Evolutionary conservation across 2,113 vertebrate genomes (phyloP), one percentile per base, ranked within the genome.

Genomic region (Ranitomeya imitator): DNA sequence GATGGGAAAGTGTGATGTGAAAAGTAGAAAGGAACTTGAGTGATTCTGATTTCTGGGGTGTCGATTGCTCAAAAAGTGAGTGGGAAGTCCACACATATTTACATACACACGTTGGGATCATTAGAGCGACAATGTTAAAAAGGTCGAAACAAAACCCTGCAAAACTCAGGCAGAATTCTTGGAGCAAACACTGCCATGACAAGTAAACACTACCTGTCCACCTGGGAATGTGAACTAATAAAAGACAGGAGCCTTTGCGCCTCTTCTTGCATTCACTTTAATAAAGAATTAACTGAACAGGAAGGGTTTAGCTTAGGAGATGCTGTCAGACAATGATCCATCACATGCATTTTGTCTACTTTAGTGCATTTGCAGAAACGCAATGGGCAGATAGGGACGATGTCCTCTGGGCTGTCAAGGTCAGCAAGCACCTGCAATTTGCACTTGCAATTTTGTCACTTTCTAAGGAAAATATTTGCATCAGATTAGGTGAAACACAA

Each of bases 131-230:
- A 37, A 85, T 76, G 71, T 18, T 61, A 73, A 85, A 74, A 55
- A 55, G 51, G 26, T 26, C 60, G 10, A 91, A 91, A 91, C 90
- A 63, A 82, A 31, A 31, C 59, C 31, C 57, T 67, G 91, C 91
- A 91, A 77, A 92, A 90, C 89, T 91, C 93, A 92, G 87, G 91
- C 91, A 90, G 89, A 93, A 92, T 93, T 93, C 91, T 91, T 90
- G 91, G 91, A 91, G 91, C 92, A 91, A 92, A 92, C 92, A 91
- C 90, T 92, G 93, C 90, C 91, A 88, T 92, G 90, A 91, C 91
- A 92, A 91, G 92, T 91, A 90, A 92, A 92, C 91, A 90, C 91
- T 92, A 89, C 91, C 37, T 90, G 89, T 90, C 91, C 90, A 90
- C 91, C 90, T 90, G 85, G 91, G 90, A 92, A 92, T 92, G 90